These are phyloP conservation scores for Channa argus DNA, from an alignment of 2,113 vertebrate species.

Conservation along the genomic window DNA sequence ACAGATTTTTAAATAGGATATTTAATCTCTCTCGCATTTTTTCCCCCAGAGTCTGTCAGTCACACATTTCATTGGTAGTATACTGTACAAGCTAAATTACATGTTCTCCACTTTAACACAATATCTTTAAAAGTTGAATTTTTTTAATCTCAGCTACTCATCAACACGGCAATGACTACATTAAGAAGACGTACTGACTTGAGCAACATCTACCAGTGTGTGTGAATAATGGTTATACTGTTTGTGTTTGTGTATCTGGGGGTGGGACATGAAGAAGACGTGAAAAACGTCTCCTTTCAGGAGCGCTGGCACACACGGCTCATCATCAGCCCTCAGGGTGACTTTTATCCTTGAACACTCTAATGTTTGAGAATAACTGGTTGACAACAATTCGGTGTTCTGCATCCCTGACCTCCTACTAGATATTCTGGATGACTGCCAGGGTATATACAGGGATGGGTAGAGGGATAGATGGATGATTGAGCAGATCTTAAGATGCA, in stretches of 20 bases:
- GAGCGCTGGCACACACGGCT: not conserved
- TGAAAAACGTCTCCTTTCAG: conserved; percentile 6
- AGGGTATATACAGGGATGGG: conserved; percentile 34
- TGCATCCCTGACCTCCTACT: conserved; percentile 34
- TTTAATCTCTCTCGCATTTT: too few species aligned
- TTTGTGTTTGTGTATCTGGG: not conserved
- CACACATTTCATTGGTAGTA: too few species aligned
- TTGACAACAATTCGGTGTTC: conserved; percentile 54
- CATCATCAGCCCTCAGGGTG: conserved; percentile 31
- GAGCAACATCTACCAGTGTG: not conserved
- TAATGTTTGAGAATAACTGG: conserved; percentile 51
- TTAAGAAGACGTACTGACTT: not conserved
- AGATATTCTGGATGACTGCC: conserved; percentile 53
- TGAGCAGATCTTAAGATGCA: conserved; percentile 37
- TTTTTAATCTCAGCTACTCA: too few species aligned
- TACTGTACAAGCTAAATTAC: not conserved
- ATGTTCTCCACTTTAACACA: not conserved
- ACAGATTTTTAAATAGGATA: too few species aligned
- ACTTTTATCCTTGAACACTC: conserved; percentile 49
- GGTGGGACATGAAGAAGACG: too few species aligned
- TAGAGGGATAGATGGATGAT: conserved; percentile 36
- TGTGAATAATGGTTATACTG: not conserved
- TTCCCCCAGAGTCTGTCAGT: too few species aligned
- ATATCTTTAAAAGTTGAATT: not conserved
- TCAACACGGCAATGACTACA: not conserved